Evolutionary conservation across 2,113 vertebrate species (phyloP).

Genomic region (Lophura nycthemera): DNA sequence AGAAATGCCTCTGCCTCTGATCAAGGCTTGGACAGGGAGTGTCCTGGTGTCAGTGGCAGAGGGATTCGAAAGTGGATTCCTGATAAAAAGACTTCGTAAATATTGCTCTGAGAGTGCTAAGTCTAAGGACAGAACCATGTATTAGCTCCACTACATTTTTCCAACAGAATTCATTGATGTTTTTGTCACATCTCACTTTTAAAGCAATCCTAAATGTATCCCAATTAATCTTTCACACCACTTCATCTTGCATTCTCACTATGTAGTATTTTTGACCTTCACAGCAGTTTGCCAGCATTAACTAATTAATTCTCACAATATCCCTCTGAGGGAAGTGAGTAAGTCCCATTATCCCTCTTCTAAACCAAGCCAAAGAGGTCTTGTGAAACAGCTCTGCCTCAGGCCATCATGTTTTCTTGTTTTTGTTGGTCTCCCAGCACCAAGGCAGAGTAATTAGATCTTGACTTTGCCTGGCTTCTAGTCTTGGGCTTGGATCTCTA

Average conservation of each 20-base stretch:
- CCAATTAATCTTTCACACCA: background rate
- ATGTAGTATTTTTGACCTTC: slow-evolving; percentile 9
- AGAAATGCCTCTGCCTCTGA: background rate
- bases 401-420: background rate
- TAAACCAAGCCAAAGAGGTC: background rate
- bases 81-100: background rate
- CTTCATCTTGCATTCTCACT: background rate
- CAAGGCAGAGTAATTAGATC: slow-evolving; percentile 29
- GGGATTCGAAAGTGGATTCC: background rate
- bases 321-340: background rate
- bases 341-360: slow-evolving; percentile 16
- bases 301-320: slow-evolving; percentile 12
- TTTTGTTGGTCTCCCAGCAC: background rate
- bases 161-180: background rate
- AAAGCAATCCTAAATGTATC: background rate
- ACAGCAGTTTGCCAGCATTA: slow-evolving; percentile 3
- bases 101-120: background rate
- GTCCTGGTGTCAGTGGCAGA: background rate
- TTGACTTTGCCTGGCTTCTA: background rate
- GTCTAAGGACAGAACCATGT: background rate
- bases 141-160: background rate
- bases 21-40: background rate
- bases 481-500: slow-evolving; percentile 1
- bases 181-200: background rate
- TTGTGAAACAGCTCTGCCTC: background rate